phyloP scores from a whole-genome alignment of 2,797 vertebrate genomes.

The Anguilla marmorata region DNA sequence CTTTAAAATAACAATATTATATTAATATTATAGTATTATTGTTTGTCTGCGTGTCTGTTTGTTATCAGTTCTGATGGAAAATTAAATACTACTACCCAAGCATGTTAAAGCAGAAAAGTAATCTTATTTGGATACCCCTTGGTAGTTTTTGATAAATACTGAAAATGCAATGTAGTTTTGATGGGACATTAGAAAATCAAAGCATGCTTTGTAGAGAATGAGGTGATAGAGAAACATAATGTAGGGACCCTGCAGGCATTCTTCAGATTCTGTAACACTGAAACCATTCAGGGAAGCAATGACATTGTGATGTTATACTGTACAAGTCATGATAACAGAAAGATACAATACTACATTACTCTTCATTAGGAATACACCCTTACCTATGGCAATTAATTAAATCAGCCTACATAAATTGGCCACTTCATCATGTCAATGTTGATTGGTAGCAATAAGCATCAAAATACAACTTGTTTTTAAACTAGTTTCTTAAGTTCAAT shows the following conservation, averaged over 20 bases:
- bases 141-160: neutral
- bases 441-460: neutral
- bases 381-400: neutral
- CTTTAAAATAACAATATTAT: too few relatives aligned
- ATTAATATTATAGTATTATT: neutral
- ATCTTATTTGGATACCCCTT: neutral
- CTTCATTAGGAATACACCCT: neutral
- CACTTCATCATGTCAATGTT: neutral
- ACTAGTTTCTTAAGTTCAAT: neutral
- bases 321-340: neutral
- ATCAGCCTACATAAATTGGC: neutral
- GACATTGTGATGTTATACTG: neutral
- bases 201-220: neutral
- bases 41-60: neutral
- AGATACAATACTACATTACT: neutral
- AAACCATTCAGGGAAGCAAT: neutral
- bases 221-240: neutral
- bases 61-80: neutral
- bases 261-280: neutral
- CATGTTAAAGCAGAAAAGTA: neutral
- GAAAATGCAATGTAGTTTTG: neutral
- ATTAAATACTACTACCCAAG: neutral
- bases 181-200: neutral
- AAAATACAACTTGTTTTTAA: neutral
- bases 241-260: neutral